phyloP scores from a whole-genome alignment of 2,113 vertebrate genomes.

The Protobothrops flavoviridis region DNA sequence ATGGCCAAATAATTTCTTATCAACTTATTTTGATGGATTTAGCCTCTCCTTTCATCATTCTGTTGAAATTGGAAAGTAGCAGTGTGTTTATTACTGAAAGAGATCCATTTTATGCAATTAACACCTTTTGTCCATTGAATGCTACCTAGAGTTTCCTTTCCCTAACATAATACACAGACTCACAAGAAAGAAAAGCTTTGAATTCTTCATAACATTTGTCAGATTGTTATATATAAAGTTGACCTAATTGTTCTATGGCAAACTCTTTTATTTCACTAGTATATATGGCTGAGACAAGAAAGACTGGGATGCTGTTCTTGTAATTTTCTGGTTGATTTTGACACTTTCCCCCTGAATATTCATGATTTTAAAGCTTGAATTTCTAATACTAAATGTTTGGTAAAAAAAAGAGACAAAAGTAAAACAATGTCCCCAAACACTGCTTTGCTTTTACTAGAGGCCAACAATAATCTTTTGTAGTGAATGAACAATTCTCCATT shows the following conservation, averaged over 20 bases:
- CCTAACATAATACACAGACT: neutral
- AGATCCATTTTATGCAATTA: neutral
- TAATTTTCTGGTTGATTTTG: neutral
- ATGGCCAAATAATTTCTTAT: neutral
- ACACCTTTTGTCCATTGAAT: neutral
- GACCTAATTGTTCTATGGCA: neutral
- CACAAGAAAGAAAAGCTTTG: neutral
- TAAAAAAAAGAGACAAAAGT: conserved; percentile 3
- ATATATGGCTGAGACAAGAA: neutral
- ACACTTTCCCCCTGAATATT: neutral
- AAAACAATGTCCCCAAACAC: neutral
- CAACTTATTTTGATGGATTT: neutral
- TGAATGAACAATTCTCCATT: neutral
- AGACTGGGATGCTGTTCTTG: neutral
- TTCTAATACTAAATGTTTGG: conserved; percentile 24
- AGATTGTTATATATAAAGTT: neutral
- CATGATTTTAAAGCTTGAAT: conserved; percentile 22
- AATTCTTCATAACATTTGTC: neutral
- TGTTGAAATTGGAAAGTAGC: neutral
- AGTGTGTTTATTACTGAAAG: neutral
- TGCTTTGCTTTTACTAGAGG: conserved; percentile 1
- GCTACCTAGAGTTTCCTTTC: neutral
- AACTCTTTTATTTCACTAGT: neutral
- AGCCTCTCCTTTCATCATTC: neutral
- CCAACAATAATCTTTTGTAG: neutral